Percentiles rank a stretch among this genome's conserved stretches.
phyloP scores from a whole-genome alignment of 2,888 invertebrate genomes.

The Mythimna albipuncta region DNA sequence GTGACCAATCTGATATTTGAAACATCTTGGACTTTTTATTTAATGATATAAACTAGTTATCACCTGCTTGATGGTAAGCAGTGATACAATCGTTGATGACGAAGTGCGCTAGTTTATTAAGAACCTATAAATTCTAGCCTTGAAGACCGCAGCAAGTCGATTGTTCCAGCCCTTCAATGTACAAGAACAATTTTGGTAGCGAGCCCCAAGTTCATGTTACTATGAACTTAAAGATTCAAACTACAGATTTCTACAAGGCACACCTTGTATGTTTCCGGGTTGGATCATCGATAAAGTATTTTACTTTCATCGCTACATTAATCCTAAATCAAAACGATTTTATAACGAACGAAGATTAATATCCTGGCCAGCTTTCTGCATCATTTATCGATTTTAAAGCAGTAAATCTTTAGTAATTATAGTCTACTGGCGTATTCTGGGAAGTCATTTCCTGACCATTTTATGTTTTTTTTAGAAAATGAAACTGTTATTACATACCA shows the following conservation, averaged over 20 bases:
- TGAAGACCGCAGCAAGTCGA: no score
- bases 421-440: not conserved
- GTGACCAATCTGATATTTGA: no score
- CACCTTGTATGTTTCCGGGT: not conserved
- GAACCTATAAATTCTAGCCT: no score
- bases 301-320: constrained; percentile 18
- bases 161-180: no score
- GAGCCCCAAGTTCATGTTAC: no score
- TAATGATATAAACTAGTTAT: no score
- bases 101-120: no score
- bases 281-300: constrained; percentile 14
- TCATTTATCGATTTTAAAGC: constrained; percentile 42
- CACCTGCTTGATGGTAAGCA: no score
- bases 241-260: not conserved
- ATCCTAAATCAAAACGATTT: constrained; percentile 28
- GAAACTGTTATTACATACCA: constrained; percentile 5
- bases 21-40: no score
- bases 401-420: constrained; percentile 36
- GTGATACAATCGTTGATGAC: no score
- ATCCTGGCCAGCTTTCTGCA: constrained; percentile 23
- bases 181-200: no score
- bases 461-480: constrained; percentile 1
- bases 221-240: not conserved
- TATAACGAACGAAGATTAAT: constrained; percentile 34
- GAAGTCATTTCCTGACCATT: constrained; percentile 21